Percentiles rank a stretch among this genome's conserved stretches.
Evolutionary conservation across 2,888 invertebrate species (phyloP).

Genomic region (Drosophila subquinaria): DNA sequence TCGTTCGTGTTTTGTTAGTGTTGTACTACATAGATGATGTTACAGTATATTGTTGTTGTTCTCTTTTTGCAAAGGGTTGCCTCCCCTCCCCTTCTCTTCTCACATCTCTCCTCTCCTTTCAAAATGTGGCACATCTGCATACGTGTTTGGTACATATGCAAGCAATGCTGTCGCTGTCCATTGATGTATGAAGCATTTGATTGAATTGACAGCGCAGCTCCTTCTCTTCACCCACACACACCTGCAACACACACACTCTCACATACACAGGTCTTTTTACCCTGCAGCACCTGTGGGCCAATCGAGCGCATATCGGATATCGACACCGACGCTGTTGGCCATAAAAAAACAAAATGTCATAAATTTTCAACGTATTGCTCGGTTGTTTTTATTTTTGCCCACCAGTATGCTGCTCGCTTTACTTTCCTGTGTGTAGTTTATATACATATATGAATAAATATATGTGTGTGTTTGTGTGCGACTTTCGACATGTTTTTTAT

Average conservation of each 20-base stretch:
- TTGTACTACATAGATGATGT: conserved; percentile 49
- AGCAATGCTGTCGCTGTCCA: conserved; percentile 59
- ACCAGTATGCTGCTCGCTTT: conserved; percentile 5
- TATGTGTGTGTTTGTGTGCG: conserved; percentile 14
- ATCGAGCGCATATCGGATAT: conserved; percentile 77
- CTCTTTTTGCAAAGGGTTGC: conserved; percentile 41
- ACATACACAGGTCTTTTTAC: not conserved
- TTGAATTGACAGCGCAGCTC: conserved; percentile 73
- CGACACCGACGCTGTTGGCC: conserved; percentile 63
- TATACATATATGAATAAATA: conserved; percentile 1
- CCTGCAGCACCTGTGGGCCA: conserved; percentile 60
- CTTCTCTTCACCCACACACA: conserved; percentile 4
- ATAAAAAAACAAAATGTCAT: conserved; percentile 78
- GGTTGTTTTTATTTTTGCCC: conserved; percentile 26
- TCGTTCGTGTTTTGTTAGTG: conserved; percentile 76
- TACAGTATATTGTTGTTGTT: not conserved
- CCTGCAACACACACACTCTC: conserved; percentile 10
- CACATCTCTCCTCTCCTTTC: not conserved
- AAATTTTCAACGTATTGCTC: conserved; percentile 69
- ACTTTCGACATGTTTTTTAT: conserved; percentile 51
- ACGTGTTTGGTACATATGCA: conserved; percentile 27
- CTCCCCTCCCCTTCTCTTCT: not conserved
- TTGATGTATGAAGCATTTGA: conserved; percentile 82
- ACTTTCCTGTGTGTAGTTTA: conserved; percentile 6
- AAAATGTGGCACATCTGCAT: conserved; percentile 46